Base-by-base conservation (phyloP, 2,113 vertebrate species). In the Carassius auratus region DNA sequence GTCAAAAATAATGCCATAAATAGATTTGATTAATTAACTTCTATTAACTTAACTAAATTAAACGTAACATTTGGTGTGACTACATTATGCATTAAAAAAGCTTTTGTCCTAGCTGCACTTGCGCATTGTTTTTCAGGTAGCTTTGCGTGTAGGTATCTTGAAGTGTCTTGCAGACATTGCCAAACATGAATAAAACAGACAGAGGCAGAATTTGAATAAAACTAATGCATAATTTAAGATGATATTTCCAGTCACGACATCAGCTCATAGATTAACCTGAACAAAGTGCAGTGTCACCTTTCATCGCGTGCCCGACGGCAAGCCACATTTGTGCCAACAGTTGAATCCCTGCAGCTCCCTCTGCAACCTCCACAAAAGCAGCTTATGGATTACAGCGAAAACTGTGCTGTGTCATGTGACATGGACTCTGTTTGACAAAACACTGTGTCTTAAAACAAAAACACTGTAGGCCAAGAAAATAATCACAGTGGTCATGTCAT, bases 371-470 rank as follows among this genome's bases (percentile, higher is more conserved):
- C 19, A 59, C 19, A 76, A 88, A 89, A 88, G 81, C 86, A 86
- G 88, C 85, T 89, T 91, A 91, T 7, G 84, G 86, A 88, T 89
- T 91, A 91, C 68, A 71, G 66, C 14, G 1, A 74, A 42, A 77
- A 69, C 80, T 86, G 17, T 73, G 50, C 64, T n/a, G 50, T 74
- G 81, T 86, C 86, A 90, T 48, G 48, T 89, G 86, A 91, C 78
- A 55, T 59, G 26, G 48, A 74, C 57, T 33, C 59, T 48, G 64
- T 59, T 76, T 71, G 76, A 45, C 42, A 76, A 83, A 88, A 79
- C 69, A 84, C 33, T 33, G 68, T 61, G 48, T 84, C 59, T 55
- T 50, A 64, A 17, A 83, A 81, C 26, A 23, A 21, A 76, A 30
- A 30, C 42, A 50, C 36, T 48, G 52, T 21, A 3, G 33, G 48